Conservation (phyloP, 2,888 invertebrate genomes). For the Drosophila anomelani region DNA sequence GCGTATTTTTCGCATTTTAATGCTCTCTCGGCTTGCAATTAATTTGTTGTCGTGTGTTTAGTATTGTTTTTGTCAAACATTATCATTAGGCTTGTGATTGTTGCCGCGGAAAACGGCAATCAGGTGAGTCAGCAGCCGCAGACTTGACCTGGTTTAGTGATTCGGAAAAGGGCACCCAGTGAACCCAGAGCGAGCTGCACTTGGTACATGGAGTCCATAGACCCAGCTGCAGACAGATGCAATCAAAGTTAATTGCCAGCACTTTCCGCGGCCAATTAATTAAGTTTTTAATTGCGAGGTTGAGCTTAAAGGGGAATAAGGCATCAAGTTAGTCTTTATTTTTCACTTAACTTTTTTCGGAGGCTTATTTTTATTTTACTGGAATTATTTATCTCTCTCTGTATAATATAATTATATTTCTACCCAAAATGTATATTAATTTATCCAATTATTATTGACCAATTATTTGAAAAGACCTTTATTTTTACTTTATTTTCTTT, state of each 20-base stretch:
- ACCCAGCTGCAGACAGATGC: slow-evolving; percentile 6
- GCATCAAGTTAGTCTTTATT: background rate
- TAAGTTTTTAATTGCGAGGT: slow-evolving; percentile 6
- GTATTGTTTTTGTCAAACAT: slow-evolving; percentile 50
- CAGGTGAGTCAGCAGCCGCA: slow-evolving; percentile 46
- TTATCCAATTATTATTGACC: no score
- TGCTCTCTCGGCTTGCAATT: slow-evolving; percentile 54
- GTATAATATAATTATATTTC: background rate
- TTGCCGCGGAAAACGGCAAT: slow-evolving; percentile 34
- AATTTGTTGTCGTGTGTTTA: slow-evolving; percentile 53
- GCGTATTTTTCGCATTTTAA: slow-evolving; percentile 25
- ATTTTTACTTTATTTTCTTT: no score
- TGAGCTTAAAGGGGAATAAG: background rate
- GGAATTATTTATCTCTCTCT: background rate
- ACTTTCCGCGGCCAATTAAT: slow-evolving; percentile 26
- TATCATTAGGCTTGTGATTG: slow-evolving; percentile 22
- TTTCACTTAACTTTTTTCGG: background rate
- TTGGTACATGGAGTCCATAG: background rate
- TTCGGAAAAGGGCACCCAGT: slow-evolving; percentile 47
- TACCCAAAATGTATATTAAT: background rate
- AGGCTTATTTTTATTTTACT: background rate
- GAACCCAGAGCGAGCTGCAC: slow-evolving; percentile 21
- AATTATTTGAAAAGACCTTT: no score
- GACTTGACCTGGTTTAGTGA: slow-evolving; percentile 60
- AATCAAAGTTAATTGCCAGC: slow-evolving; percentile 23